Evolutionary conservation across 2,113 vertebrate genomes (phyloP).

Genomic region (Anhinga rufa): DNA sequence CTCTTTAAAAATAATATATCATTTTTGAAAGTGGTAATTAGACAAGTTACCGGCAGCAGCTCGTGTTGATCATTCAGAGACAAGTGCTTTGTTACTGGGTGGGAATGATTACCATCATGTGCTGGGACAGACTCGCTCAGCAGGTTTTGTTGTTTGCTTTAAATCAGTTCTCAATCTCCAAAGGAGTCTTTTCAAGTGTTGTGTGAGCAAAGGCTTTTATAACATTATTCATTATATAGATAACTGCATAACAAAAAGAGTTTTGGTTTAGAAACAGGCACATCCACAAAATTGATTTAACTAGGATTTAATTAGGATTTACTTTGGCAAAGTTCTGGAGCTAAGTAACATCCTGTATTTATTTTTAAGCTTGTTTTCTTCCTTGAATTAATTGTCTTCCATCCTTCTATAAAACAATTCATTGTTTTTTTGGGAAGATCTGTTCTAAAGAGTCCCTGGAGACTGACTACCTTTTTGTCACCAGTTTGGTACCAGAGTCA

Average conservation of each 20-base stretch:
- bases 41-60: neutral
- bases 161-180: neutral
- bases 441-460: neutral
- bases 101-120: neutral
- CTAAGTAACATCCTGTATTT: neutral
- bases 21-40: neutral
- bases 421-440: neutral
- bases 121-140: neutral
- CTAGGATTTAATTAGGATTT: neutral
- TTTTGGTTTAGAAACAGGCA: neutral
- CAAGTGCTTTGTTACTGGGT: neutral
- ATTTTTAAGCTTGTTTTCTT: neutral
- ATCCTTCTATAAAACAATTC: neutral
- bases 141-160: neutral
- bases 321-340: neutral
- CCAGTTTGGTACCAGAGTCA: neutral
- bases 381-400: neutral
- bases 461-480: neutral
- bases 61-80: neutral
- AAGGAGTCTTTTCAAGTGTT: neutral
- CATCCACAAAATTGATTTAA: neutral
- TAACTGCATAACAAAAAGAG: neutral
- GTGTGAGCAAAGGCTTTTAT: neutral
- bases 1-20: neutral
- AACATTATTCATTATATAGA: neutral